Conservation (phyloP, 92 coral and sea anemone genomes). For the Parazoanthus atlanticus region DNA sequence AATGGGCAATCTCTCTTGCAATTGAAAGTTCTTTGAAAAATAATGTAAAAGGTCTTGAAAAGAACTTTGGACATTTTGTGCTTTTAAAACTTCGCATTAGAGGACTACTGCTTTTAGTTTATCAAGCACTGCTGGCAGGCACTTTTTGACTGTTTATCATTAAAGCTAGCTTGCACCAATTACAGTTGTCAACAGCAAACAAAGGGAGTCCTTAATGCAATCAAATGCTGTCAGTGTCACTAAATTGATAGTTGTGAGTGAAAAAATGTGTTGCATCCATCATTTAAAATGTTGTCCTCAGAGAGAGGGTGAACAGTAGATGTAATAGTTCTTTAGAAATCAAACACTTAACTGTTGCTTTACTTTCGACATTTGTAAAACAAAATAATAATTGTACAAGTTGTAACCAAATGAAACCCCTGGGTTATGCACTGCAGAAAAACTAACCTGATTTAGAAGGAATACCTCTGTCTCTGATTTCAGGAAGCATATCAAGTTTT, state of each 20-base stretch:
- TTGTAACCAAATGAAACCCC: constrained; percentile 18
- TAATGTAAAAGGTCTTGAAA: neutral
- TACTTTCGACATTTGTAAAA: too few species aligned
- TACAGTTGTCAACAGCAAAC: neutral
- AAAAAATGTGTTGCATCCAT: neutral
- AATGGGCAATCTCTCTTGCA: neutral
- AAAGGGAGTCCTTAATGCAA: neutral
- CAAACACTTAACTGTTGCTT: neutral
- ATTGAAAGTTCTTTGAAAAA: neutral
- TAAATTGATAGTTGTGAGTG: too few species aligned
- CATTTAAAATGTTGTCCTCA: too few species aligned
- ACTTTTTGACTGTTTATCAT: neutral
- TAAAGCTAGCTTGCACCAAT: neutral
- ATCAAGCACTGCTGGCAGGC: neutral
- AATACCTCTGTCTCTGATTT: constrained; percentile 12
- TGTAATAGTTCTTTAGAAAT: neutral
- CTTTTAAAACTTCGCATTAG: neutral
- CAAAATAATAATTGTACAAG: neutral
- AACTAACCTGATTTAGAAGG: constrained; percentile 25
- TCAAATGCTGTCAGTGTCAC: neutral
- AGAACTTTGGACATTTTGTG: neutral
- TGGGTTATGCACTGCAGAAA: neutral
- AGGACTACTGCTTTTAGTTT: neutral
- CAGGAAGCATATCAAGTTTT: constrained; percentile 30
- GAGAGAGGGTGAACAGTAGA: neutral